Conservation (phyloP, 2,113 vertebrate genomes). For the Corynorhinus townsendii region DNA sequence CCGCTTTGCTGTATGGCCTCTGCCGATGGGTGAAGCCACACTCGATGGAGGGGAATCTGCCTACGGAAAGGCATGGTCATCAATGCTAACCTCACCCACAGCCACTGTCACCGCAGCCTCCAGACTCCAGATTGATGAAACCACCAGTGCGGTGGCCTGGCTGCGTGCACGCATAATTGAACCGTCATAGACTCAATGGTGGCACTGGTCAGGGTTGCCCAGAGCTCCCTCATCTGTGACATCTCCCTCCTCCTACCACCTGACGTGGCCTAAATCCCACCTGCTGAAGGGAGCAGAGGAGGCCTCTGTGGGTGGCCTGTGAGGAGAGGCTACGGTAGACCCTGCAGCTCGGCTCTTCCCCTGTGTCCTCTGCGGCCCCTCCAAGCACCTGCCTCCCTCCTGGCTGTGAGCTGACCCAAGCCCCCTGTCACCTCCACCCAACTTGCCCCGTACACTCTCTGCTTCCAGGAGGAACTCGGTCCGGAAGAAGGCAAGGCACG, state of each 20-base stretch:
- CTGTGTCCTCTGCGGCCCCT: too few species aligned
- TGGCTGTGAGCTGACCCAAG: neutral
- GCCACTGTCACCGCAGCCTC: neutral
- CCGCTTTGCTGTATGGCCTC: neutral
- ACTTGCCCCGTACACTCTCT: neutral
- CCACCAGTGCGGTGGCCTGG: neutral
- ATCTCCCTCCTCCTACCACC: neutral
- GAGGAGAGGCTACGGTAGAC: too few species aligned
- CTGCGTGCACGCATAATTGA: fast-evolving
- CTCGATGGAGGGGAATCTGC: fast-evolving
- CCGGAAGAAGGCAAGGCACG: neutral
- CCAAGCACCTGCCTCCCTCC: neutral
- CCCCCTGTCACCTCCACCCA: neutral
- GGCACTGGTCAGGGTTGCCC: neutral
- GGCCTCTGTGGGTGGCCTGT: fast-evolving
- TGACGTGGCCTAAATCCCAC: neutral
- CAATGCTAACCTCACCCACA: neutral
- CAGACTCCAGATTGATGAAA: fast-evolving
- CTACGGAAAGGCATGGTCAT: fast-evolving
- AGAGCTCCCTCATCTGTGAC: neutral
- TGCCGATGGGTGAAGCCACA: neutral
- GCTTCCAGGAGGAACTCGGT: neutral
- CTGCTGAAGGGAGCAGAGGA: too few species aligned
- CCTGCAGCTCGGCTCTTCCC: too few species aligned
- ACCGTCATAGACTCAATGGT: fast-evolving